Base-by-base conservation (phyloP, 2,797 vertebrate species). In the Naso thynnoides region DNA sequence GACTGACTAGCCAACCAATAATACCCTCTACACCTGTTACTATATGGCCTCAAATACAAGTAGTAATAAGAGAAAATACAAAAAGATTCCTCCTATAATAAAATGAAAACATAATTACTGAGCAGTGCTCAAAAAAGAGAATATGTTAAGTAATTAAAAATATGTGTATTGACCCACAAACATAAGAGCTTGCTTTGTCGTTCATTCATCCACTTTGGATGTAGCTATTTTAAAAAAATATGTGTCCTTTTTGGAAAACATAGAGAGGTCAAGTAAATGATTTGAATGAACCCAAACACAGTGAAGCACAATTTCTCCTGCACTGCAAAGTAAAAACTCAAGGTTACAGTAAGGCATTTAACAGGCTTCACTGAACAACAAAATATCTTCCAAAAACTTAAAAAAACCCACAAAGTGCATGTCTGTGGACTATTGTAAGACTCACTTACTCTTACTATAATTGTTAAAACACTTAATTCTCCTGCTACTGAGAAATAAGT, bases 21-120 rank as follows among this genome's bases (percentile, higher is more conserved):
- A 87, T 78, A 83, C 59, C 53, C 64, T 8, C 65, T 53, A 45
- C 80, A 86, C 38, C 78, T 88, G 85, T 83, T 68, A 64, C 65
- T 15, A 6, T 41, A 11, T 57, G 38, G 56, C 44, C 47, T 59
- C 31, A 38, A 48, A 65, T 48, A 39, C 73, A 62, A 49, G 66
- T 38, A 33, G 5, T 36, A 47, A 18, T 33, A 33, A 33, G 10
- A 8, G 48, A 33, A 42, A 26, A 5, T 13, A 29, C 38, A 8
- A n/a, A 14, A 50, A 61, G 33, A 59, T 63, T 66, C 4, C 24
- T 10, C 18, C 19, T 36, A 15, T 65, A 44, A 54, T 78, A 7
- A 49, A 54, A 19, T 71, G 29, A 70, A 50, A 44, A 23, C 39
- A 53, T 14, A 69, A 64, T 54, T 42, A 59, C 15, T 38, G 21